Evolutionary conservation across 2,888 invertebrate species (phyloP), one percentile per base, ranked within the genome.

Genomic region (Rhagonycha lutea): DNA sequence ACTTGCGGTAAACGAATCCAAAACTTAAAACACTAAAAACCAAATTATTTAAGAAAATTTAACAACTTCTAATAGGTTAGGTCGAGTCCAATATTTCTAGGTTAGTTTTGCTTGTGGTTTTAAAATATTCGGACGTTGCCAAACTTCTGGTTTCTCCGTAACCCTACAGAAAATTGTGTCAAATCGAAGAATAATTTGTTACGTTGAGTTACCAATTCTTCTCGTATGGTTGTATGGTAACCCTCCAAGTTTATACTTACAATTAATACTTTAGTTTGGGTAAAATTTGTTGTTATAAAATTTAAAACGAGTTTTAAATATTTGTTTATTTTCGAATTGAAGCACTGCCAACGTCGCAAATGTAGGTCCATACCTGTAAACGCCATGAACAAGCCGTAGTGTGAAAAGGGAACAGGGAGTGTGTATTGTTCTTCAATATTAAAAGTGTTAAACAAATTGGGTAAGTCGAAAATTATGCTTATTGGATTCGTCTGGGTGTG

Each of bases 371-470:
- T 65, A 65, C 63, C 63, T 65, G 63, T 65, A 65, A 65, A 86
- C 87, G 87, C 87, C 86, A 87, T 87, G 87, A 86, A 85, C 84
- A 67, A 73, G 70, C 84, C 83, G 83, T 82, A 83, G 80, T 85
- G 63, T 65, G 84, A 86, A 85, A 86, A 86, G 86, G 86, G 85
- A 85, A 85, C 85, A 86, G 82, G 82, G 85, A 85, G 85, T 86
- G 85, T 85, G 85, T 86, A 83, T 79, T 83, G 82, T 84, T 84
- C 84, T 83, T 80, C 73, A 65, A 67, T 26, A 71, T 73, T 75
- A 73, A 75, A 70, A 75, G 62, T 70, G 68, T 61, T 29, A 24
- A 73, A 63, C 75, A 73, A 63, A 26, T 28, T 69, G 24, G 68
- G 78, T 78, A 73, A 78, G 73, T 73, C 14, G 4, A 23, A 24